Conservation (phyloP, 2,113 vertebrate genomes). For the Psittacula cyanocephala region DNA sequence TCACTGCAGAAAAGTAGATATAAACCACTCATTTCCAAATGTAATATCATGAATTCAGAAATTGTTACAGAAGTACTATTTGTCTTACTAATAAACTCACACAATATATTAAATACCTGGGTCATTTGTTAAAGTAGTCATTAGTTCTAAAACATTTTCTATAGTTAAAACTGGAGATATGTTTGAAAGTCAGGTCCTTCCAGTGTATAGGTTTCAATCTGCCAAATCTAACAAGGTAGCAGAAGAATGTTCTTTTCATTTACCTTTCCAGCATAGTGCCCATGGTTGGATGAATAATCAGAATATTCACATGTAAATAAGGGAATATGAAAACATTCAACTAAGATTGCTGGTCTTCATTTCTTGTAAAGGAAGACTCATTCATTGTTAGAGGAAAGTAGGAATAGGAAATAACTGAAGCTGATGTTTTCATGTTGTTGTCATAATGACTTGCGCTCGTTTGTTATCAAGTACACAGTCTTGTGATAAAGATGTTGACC, state of each 20-base stretch:
- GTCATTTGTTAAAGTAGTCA: background rate
- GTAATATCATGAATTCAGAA: background rate
- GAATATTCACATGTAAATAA: background rate
- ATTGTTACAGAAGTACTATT: background rate
- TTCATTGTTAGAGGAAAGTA: background rate
- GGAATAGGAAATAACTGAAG: background rate
- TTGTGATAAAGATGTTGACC: background rate
- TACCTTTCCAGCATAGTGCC: rapidly evolving
- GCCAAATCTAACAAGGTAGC: background rate
- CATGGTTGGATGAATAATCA: background rate
- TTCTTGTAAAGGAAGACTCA: background rate
- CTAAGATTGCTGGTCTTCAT: background rate
- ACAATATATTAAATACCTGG: background rate
- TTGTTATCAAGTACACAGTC: background rate
- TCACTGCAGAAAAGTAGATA: background rate
- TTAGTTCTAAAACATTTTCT: background rate
- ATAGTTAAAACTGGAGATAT: background rate
- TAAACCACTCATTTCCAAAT: background rate
- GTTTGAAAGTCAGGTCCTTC: background rate
- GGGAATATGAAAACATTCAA: background rate
- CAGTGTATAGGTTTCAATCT: background rate
- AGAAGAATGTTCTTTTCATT: background rate
- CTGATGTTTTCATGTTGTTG: background rate
- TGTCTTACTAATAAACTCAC: background rate
- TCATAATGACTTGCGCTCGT: background rate